Evolutionary conservation across 2,888 invertebrate species (phyloP), one percentile per base, ranked within the genome.

Genomic region (Drosophila melanosoma): DNA sequence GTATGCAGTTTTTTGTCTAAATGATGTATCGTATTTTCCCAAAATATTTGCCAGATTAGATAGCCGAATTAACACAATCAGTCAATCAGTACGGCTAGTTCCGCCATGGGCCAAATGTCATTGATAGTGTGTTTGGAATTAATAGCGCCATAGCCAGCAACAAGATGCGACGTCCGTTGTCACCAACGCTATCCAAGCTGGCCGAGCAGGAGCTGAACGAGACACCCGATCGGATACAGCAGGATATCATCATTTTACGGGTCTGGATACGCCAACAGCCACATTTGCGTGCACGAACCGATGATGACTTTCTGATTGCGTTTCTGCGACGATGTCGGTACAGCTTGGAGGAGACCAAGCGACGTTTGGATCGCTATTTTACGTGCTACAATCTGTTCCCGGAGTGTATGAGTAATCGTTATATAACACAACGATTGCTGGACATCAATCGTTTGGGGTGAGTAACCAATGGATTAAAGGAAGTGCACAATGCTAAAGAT

Each of bases 251-350:
- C 23, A 91, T 93, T 53, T 91, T 94, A 26, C 91, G 93, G 33
- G 92, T 93, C 11, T 94, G 94, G 94, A 89, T 94, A 56, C 87
- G 90, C 3, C 93, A 94, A 78, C 94, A 94, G 76, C 93, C 93
- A 6, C 94, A 94, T 86, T 83, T 94, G 48, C 92, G 90, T 17
- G 92, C 93, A 3, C 92, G 92, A 20, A 84, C 88, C 23, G 87
- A 82, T 52, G 87, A 91, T 52, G 89, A 91, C 4, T 92, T 91
- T 52, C 59, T 91, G 23, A 87, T 92, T 35, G 86, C 91, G 0
- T 90, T 91, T 32, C 69, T 91, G 7, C 79, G 91, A 0, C 79
- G 91, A 5, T 91, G 89, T 67, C 80, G 87, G n/a, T 91, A 87
- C 33, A 91, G 92, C 56, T 57, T 92, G 72, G 91, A 91, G 76